Base-by-base conservation (phyloP, 2,113 vertebrate genomes). In the Vulpes ferrilata region DNA sequence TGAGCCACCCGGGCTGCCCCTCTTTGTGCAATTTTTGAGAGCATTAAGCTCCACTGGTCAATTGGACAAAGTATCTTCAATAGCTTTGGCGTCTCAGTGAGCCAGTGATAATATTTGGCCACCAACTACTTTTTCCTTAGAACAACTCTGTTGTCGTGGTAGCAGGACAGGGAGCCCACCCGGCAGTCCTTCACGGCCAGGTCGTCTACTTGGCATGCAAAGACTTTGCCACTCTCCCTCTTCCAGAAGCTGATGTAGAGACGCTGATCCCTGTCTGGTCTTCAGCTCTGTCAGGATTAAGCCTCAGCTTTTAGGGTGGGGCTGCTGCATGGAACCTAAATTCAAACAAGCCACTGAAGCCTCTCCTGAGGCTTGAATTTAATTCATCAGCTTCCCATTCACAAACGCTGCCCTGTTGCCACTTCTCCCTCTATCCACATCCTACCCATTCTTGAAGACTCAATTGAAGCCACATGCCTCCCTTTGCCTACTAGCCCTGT, bases 61-160 rank as follows among this genome's bases (percentile, higher is more conserved):
- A 38, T 27, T 76, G 48, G 65, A 74, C 1, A 3, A 57, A n/a
- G 22, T 65, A 25, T 81, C 86, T 88, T 59, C 71, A 73, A 11
- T 23, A 84, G 35, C 11, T 51, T 83, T 27, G 5, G 51, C 65
- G 55, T 94, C 64, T 84, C 64, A 7, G 71, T 71, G 85, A 93
- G 64, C 74, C 53, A 71, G 57, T 48, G 1, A 69, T 59, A n/a
- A 51, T 19, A 12, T 85, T 73, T 95, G 94, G 79, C 84, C 25
- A 59, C 48, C 23, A 53, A 89, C 35, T 64, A 15, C 62, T 62
- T 86, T 78, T 91, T 92, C 38, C 87, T 82, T 51, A 59, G 55
- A 90, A n/a, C 25, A 25, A 25, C 32, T 88, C 76, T 79, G 95
- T 96, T 89, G 94, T 86, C 15, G 3, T 89, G 73, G 95, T 35